These are phyloP conservation scores for Drosophila falleni DNA, from an alignment of 2,888 invertebrate genomes.

Conservation along the genomic window DNA sequence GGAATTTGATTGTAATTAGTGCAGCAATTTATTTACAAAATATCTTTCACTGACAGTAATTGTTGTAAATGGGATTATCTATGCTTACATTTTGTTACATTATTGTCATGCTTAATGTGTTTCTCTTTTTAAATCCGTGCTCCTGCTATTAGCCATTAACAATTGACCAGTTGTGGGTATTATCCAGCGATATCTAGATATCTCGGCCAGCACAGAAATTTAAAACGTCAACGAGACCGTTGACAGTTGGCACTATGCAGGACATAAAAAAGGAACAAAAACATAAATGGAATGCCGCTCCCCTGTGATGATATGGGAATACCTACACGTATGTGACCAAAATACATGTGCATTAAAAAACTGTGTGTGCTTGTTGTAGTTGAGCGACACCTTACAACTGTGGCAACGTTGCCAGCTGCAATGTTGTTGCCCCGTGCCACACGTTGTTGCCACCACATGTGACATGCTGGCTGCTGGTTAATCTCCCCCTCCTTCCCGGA, in stretches of 20 bases:
- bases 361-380: constrained; percentile 20
- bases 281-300: constrained; percentile 9
- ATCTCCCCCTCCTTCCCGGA: background rate
- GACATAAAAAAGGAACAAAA: constrained; percentile 45
- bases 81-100: background rate
- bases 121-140: constrained; percentile 21
- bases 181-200: constrained; percentile 31
- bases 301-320: constrained; percentile 25
- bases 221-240: constrained; percentile 58
- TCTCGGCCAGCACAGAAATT: constrained; percentile 41
- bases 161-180: constrained; percentile 46
- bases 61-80: constrained; percentile 2
- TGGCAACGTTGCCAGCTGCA: constrained; percentile 44
- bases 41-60: background rate
- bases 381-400: constrained; percentile 73
- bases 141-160: constrained; percentile 36
- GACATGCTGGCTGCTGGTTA: constrained; percentile 61
- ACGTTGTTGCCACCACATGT: constrained; percentile 64
- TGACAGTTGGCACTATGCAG: constrained; percentile 74
- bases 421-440: constrained; percentile 53
- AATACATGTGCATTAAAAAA: constrained; percentile 22
- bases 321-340: constrained; percentile 10
- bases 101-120: background rate
- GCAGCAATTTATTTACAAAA: constrained; percentile 15
- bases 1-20: background rate